Evolutionary conservation across 2,888 invertebrate genomes (phyloP).

Genomic region (Nemotelus pantherinus): DNA sequence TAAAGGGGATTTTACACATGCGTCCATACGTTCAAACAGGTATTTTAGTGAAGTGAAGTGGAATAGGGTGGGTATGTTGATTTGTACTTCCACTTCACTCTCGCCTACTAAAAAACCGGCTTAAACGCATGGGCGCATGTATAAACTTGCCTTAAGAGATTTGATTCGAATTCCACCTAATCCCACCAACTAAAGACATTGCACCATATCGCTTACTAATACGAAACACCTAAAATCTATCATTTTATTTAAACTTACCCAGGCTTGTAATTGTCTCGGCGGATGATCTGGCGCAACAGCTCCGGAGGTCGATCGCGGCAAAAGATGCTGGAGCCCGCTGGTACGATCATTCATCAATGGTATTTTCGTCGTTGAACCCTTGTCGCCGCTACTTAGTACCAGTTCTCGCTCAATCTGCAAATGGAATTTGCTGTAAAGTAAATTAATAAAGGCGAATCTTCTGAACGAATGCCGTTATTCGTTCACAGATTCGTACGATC

Average conservation of each 20-base stretch:
- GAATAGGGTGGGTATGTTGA: too few relatives aligned
- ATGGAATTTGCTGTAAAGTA: conserved; percentile 14
- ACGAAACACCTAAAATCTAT: not conserved
- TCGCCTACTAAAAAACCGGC: too few relatives aligned
- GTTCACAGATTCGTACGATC: not conserved
- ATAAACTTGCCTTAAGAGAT: too few relatives aligned
- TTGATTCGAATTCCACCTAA: too few relatives aligned
- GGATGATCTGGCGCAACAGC: conserved; percentile 81
- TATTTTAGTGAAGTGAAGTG: too few relatives aligned
- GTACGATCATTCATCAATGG: conserved; percentile 75
- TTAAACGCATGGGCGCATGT: too few relatives aligned
- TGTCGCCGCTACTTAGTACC: conserved; percentile 75
- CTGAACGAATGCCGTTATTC: conserved; percentile 39
- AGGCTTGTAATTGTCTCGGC: conserved; percentile 77
- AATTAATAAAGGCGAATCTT: not conserved
- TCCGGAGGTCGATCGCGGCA: conserved; percentile 60
- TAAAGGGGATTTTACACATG: too few relatives aligned
- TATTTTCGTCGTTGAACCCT: conserved; percentile 81
- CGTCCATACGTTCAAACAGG: too few relatives aligned
- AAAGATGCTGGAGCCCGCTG: conserved; percentile 50
- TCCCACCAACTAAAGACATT: too few relatives aligned
- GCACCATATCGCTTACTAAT: too few relatives aligned
- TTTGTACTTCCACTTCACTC: too few relatives aligned
- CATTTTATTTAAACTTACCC: conserved; percentile 63
- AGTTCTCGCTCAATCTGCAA: conserved; percentile 81